phyloP scores from a whole-genome alignment of 2,113 vertebrate genomes.

The Callionymus lyra region DNA sequence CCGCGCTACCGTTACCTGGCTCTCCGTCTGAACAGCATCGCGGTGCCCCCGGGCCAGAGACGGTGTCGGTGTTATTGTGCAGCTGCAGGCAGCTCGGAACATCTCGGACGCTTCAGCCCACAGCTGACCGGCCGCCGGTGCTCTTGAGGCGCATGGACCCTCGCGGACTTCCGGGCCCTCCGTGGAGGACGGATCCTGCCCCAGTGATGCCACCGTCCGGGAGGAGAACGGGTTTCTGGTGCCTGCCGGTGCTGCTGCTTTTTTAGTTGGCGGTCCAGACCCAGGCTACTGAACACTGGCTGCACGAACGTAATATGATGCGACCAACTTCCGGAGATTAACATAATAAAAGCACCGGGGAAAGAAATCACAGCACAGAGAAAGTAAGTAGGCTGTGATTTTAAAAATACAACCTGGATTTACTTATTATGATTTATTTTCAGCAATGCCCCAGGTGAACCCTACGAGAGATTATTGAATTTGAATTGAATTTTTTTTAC shows the following conservation, averaged over 20 bases:
- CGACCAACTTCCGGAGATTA: not conserved
- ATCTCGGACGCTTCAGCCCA: constrained; percentile 54
- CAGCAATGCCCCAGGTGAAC: too few relatives aligned
- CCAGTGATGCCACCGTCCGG: too few relatives aligned
- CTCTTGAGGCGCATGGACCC: constrained; percentile 20
- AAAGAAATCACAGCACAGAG: too few relatives aligned
- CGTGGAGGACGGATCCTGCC: too few relatives aligned
- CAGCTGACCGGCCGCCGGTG: constrained; percentile 17
- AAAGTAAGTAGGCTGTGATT: too few relatives aligned
- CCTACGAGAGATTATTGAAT: too few relatives aligned
- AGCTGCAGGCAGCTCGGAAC: constrained; percentile 47
- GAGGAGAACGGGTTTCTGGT: too few relatives aligned
- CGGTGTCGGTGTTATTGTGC: constrained; percentile 30
- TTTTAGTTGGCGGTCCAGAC: not conserved
- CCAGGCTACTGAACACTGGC: too few relatives aligned
- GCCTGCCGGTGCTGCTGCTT: not conserved
- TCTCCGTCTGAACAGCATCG: constrained; percentile 65
- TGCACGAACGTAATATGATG: not conserved
- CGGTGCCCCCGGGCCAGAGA: constrained; percentile 48
- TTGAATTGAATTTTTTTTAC: too few relatives aligned
- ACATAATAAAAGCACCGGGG: constrained; percentile 12
- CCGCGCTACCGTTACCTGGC: constrained; percentile 52
- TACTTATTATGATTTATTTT: too few relatives aligned
- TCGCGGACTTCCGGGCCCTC: constrained; percentile 2
- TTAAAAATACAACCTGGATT: too few relatives aligned